Base-by-base conservation (phyloP, 2,888 invertebrate genomes). In the Tiliacea citrago region DNA sequence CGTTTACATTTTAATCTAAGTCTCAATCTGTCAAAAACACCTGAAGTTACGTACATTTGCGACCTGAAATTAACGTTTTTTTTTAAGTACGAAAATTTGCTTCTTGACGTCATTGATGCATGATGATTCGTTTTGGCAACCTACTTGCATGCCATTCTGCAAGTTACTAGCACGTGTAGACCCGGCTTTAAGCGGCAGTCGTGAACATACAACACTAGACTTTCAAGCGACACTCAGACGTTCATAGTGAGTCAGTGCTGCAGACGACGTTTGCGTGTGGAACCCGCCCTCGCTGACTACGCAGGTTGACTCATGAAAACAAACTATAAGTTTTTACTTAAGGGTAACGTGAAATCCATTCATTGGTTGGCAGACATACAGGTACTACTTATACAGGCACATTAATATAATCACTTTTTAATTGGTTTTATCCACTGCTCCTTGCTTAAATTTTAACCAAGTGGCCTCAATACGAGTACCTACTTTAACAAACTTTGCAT, bases 201-300 rank as follows among this genome's bases (percentile, higher is more conserved):
- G 12, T 21, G 24, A 57, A 53, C 29, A 35, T 18, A 51, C 13
- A 66, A 53, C 51, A 79, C 49, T 65, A 80, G 58, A 74, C 35
- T 13, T 12, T 73, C n/a, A 79, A 73, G 66, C 18, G 16, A 53
- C 42, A 62, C 76, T 70, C 45, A 57, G 55, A 55, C 60, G 45
- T 42, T 51, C 29, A 47, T 21, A 61, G 81, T 79, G 81, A 69
- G n/a, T 68, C 81, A 75, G 47, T n/a, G 24, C 7, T n/a, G 42
- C 63, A 60, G 47, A 53, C 47, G 77, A 47, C 7, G 60, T 35
- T 57, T 77, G 75, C 77, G 77, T 75, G 68, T 49, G 13, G 10
- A 45, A 35, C 42, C 62, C n/a, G 7, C 29, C 49, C 53, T 13
- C 24, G 13, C 18, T 24, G 16, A 2, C 13, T 10, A 55, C 16